Evolutionary conservation across 2,113 vertebrate species (phyloP), one percentile per base, ranked within the genome.

Genomic region (Crotalus viridis): DNA sequence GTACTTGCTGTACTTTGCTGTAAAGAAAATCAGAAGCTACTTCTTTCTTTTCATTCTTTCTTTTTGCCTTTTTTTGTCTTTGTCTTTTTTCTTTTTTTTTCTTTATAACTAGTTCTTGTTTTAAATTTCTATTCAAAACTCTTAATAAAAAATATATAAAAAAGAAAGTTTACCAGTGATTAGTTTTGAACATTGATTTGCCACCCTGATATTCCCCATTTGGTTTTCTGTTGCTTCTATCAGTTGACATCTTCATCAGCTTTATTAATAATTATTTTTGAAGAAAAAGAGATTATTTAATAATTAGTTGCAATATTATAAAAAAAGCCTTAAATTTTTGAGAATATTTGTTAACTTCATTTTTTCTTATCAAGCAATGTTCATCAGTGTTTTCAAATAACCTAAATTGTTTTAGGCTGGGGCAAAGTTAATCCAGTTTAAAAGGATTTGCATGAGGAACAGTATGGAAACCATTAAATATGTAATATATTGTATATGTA

Each of bases 141-240:
- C 55, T 56, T 56, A 56, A 56, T 56, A 56, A 56, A 56, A 19
- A 61, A 69, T 69, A 28, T 64, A n/a, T 10, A 54, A 2, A 54
- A 59, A 61, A 61, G 57, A 91, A 94, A 93, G 87, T 61, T 96
- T 92, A 85, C 39, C 0, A 0, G 88, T 81, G 64, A 15, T 87
- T 85, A 89, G 90, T 85, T 90, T 95, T 69, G 15, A 54, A 90
- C 5, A 17, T 43, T 89, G 88, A 13, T 94, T 95, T 97, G 96
- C 92, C 93, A 85, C 12, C 9, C 94, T 0, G 0, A 52, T 74
- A 91, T 95, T 91, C 6, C 8, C 48, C 54, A 54, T 88, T 54
- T 52, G 13, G 4, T 6, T 88, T 88, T 39, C 93, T 96, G 92
- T 51, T 88, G 92, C 92, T 95, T 85, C 89, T 87, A 39, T 94